Percentiles rank a stretch among this genome's conserved stretches.
Evolutionary conservation across 2,797 vertebrate species (phyloP).

Genomic region (Leptodactylus fallax): DNA sequence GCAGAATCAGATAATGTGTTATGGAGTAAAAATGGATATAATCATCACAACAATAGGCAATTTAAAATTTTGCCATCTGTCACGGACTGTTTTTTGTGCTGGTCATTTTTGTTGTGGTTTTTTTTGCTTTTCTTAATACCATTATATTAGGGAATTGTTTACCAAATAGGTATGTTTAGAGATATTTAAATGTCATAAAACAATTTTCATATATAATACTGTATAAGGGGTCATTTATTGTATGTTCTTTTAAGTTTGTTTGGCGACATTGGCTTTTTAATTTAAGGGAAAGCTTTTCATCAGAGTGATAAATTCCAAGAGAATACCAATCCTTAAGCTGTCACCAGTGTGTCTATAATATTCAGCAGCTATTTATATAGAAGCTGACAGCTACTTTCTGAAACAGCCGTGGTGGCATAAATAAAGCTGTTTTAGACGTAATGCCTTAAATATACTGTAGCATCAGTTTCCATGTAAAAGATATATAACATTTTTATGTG

Average conservation of each 20-base stretch:
- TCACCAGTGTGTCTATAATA: conserved; percentile 30
- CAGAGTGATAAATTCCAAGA: conserved; percentile 24
- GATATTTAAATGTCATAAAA: background rate
- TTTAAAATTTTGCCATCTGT: too few species aligned
- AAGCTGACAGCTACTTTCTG: conserved; percentile 14
- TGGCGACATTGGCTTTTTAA: background rate
- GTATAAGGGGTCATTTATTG: background rate
- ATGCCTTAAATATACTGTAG: conserved; percentile 9
- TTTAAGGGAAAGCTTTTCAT: background rate
- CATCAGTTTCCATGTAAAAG: conserved; percentile 17
- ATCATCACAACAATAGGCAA: too few species aligned
- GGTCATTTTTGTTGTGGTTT: too few species aligned
- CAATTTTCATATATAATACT: background rate
- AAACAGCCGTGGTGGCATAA: background rate
- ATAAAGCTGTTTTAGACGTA: conserved; percentile 4
- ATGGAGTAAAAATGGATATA: too few species aligned
- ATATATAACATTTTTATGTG: background rate
- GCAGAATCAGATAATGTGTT: too few species aligned
- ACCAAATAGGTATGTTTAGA: too few species aligned
- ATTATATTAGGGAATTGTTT: too few species aligned
- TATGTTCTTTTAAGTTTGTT: background rate
- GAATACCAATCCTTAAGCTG: conserved; percentile 12
- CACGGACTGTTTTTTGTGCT: too few species aligned
- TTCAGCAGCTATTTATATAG: conserved; percentile 43
- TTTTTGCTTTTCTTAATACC: too few species aligned